Evolutionary conservation across 2,888 invertebrate species (phyloP), one percentile per base, ranked within the genome.

Genomic region (Odontomyia ornata): DNA sequence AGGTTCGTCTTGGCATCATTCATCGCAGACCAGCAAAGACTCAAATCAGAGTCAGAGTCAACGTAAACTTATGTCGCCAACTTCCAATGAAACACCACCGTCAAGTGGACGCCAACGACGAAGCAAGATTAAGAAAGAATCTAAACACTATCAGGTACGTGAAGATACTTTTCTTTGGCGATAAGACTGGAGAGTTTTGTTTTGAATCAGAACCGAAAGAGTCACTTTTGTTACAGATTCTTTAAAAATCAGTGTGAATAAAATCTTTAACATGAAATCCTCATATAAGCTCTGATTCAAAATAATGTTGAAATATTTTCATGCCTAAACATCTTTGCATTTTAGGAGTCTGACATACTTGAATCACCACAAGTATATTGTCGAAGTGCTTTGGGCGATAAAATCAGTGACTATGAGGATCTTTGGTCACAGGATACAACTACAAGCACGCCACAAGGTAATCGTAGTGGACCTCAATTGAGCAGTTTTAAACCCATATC

Each of bases 381-480:
- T 84, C 90, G 94, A 82, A 96, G 96, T 86, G 93, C 94, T 0
- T 89, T 97, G 43, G 93, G 94, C 79, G 97, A 97, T 84, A 97
- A 97, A 88, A 93, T 95, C 64, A 96, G 96, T 82, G 97, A 97
- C 86, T 97, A 97, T 84, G 97, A 97, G 88, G 97, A 97, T 84
- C 93, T 97, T 81, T 97, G 97, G 97, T 91, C 93, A 79, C 91
- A 91, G 75, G 91, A 91, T 79, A 80, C 79, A 11, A 72, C 60
- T n/a, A 57, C 73, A 28, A 89, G 79, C 87, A 88, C 82, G 88
- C 73, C 73, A 9, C 89, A 80, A 82, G 87, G 82, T 87, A 88
- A 88, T 78, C 88, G 90, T 79, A 89, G 89, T 13, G 89, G 89
- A 80, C 88, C 88, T 80, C 89, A 90, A 79, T 64, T 87, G 27